Percentiles rank a stretch among this genome's conserved stretches.
Conservation (phyloP, 2,888 invertebrate genomes). For the Erebia ligea region DNA sequence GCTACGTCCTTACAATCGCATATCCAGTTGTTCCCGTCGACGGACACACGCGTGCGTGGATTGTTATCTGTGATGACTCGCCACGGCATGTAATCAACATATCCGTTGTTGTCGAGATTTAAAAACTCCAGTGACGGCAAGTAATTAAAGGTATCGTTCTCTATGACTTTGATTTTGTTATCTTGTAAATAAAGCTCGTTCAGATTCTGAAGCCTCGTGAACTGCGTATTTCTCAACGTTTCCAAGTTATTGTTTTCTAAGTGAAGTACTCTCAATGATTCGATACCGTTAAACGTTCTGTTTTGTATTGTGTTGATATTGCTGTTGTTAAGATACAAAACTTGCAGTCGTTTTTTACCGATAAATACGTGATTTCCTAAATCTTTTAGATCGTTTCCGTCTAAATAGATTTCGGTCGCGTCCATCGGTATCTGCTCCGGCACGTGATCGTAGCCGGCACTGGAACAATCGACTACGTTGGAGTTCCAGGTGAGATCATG, state of each 20-base stretch:
- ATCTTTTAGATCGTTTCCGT: slow-evolving; percentile 90
- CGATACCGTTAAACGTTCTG: slow-evolving; percentile 91
- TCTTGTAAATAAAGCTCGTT: slow-evolving; percentile 90
- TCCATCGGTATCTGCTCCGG: slow-evolving; percentile 94
- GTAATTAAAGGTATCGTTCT: slow-evolving; percentile 89
- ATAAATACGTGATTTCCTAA: slow-evolving; percentile 93
- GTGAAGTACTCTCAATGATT: slow-evolving; percentile 88
- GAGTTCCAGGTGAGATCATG: slow-evolving; percentile 93
- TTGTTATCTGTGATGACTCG: slow-evolving; percentile 86
- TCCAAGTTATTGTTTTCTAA: slow-evolving; percentile 90
- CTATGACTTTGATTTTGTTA: slow-evolving; percentile 88
- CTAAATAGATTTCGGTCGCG: slow-evolving; percentile 93
- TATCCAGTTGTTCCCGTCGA: slow-evolving; percentile 92
- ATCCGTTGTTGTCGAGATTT: slow-evolving; percentile 89
- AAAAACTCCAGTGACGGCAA: slow-evolving; percentile 88
- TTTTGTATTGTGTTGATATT: slow-evolving; percentile 90
- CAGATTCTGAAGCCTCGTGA: slow-evolving; percentile 88
- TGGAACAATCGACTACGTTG: slow-evolving; percentile 93
- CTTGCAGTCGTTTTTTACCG: slow-evolving; percentile 91
- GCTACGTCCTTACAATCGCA: slow-evolving; percentile 90
- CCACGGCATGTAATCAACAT: slow-evolving; percentile 90
- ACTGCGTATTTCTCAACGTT: slow-evolving; percentile 89
- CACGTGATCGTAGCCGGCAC: slow-evolving; percentile 88
- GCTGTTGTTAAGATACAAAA: slow-evolving; percentile 90
- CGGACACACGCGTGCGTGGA: slow-evolving; percentile 86